Conservation (phyloP, 1,140 invertebrate species). For the Acyrthosiphon pisum region DNA sequence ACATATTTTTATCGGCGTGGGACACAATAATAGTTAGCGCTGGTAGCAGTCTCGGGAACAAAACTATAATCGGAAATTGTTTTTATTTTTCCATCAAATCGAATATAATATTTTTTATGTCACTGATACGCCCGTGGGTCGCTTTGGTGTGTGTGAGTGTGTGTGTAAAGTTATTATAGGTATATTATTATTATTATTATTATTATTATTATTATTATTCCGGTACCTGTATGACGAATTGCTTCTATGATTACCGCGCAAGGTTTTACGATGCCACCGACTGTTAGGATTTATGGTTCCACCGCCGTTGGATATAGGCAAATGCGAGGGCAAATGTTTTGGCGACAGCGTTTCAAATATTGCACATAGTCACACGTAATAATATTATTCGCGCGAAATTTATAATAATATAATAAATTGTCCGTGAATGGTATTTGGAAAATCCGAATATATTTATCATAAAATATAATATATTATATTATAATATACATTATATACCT, state of each 20-base stretch:
- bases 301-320: neutral
- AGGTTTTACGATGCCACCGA: neutral
- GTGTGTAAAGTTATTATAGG: neutral
- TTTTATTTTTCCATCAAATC: neutral
- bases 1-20: neutral
- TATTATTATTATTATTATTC: neutral
- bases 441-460: neutral
- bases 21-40: neutral
- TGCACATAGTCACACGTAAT: neutral
- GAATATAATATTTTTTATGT: constrained; percentile 3
- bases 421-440: neutral
- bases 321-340: neutral
- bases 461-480: neutral
- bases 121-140: neutral
- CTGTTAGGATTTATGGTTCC: neutral
- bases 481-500: too few relatives aligned
- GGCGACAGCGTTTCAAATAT: neutral
- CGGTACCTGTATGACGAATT: neutral
- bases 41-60: neutral
- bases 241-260: neutral
- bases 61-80: neutral
- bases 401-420: neutral
- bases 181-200: neutral
- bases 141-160: neutral
- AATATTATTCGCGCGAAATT: too few relatives aligned